Percentiles rank a stretch among this genome's conserved stretches.
Conservation (phyloP, 2,113 vertebrate species). For the Muscicapa adusta region DNA sequence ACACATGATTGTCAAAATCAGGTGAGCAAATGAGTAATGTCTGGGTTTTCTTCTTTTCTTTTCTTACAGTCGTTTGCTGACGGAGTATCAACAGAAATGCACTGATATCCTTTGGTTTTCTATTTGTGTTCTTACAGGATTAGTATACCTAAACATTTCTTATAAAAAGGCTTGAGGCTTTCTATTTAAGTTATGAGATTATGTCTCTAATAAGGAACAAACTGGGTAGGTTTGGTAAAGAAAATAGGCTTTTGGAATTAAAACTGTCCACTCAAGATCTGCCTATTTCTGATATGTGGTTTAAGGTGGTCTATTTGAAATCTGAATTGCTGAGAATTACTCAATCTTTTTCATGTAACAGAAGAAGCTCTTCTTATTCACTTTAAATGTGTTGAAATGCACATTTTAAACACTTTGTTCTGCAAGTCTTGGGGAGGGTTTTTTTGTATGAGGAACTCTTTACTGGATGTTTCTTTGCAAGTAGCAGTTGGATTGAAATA, state of each 20-base stretch:
- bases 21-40: not conserved
- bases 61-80: conserved; percentile 77
- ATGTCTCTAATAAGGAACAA: not conserved
- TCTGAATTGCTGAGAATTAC: not conserved
- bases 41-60: not conserved
- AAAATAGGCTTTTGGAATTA: not conserved
- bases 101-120: conserved; percentile 82
- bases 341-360: not conserved
- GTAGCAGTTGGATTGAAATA: not conserved
- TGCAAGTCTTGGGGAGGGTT: not conserved
- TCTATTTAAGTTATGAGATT: not conserved
- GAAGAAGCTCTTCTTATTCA: not conserved
- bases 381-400: not conserved
- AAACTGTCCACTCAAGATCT: not conserved
- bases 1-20: not conserved
- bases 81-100: conserved; percentile 86
- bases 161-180: not conserved
- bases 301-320: not conserved
- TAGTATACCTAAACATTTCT: not conserved
- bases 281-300: not conserved
- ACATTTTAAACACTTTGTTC: not conserved
- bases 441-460: not conserved
- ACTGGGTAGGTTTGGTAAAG: not conserved
- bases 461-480: not conserved
- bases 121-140: not conserved